Percentiles rank a stretch among this genome's conserved stretches.
Conservation (phyloP, 1,140 invertebrate genomes). For the Procambarus clarkii region DNA sequence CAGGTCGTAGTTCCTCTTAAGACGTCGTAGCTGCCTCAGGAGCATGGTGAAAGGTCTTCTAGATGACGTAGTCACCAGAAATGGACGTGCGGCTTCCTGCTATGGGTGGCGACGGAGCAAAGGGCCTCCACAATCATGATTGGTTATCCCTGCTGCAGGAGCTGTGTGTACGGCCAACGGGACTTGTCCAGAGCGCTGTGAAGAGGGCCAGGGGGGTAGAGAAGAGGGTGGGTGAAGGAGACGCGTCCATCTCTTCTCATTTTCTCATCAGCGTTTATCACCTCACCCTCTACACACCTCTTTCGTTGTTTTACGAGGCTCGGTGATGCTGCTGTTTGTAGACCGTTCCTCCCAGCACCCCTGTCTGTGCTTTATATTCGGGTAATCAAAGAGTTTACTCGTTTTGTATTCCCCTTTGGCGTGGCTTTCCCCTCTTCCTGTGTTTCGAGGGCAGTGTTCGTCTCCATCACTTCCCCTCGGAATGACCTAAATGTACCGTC, state of each 20-base stretch:
- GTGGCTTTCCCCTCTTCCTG: slow-evolving; percentile 19
- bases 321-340: neutral
- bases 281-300: neutral
- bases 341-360: neutral
- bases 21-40: no score
- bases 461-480: slow-evolving; percentile 31
- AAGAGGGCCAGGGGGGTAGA: no score
- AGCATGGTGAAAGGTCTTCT: no score
- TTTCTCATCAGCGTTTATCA: neutral
- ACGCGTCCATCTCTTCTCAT: neutral
- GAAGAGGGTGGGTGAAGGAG: neutral
- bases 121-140: no score
- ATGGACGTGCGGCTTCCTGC: no score
- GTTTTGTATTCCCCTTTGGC: neutral
- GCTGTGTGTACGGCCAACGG: no score
- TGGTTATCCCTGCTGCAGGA: no score
- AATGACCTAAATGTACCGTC: slow-evolving; percentile 23
- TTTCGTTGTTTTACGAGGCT: neutral
- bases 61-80: no score
- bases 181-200: no score
- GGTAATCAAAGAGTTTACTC: neutral
- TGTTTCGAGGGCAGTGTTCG: slow-evolving; percentile 14
- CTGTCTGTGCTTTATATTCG: neutral
- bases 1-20: no score
- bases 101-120: no score